phyloP scores from a whole-genome alignment of 2,797 vertebrate species.

The Kryptolebias ocellatus region DNA sequence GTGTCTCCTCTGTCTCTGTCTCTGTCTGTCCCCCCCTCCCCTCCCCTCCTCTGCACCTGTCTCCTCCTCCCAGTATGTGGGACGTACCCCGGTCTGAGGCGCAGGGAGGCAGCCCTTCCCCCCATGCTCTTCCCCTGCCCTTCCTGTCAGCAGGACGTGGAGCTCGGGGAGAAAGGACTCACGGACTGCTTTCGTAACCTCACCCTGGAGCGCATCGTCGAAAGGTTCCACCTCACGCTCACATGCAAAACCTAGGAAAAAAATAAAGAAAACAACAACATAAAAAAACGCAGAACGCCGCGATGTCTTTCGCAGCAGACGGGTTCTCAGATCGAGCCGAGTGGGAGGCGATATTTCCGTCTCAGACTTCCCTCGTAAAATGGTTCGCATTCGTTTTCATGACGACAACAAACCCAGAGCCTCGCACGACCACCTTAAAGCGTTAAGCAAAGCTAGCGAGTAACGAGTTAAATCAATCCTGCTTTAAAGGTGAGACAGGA shows the following conservation, averaged over 20 bases:
- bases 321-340: slow-evolving; percentile 3
- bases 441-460: slow-evolving; percentile 14
- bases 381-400: background rate
- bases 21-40: slow-evolving; percentile 1
- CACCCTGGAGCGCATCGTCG: slow-evolving; percentile 94
- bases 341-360: background rate
- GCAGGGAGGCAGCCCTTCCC: slow-evolving; percentile 82
- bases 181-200: slow-evolving; percentile 94
- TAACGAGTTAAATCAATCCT: slow-evolving; percentile 44
- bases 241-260: background rate
- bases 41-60: slow-evolving; percentile 20
- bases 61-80: slow-evolving; percentile 85
- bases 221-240: slow-evolving; percentile 79
- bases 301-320: background rate
- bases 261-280: slow-evolving; percentile 2
- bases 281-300: background rate
- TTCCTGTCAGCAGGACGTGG: slow-evolving; percentile 90
- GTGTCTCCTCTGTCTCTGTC: background rate
- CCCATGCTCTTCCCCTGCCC: slow-evolving; percentile 92
- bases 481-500: slow-evolving; percentile 60
- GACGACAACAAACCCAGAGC: background rate
- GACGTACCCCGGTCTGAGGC: slow-evolving; percentile 91
- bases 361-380: background rate
- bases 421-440: background rate
- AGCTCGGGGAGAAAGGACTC: slow-evolving; percentile 91